phyloP scores from a whole-genome alignment of 2,113 vertebrate species.

The Boleophthalmus pectinirostris region DNA sequence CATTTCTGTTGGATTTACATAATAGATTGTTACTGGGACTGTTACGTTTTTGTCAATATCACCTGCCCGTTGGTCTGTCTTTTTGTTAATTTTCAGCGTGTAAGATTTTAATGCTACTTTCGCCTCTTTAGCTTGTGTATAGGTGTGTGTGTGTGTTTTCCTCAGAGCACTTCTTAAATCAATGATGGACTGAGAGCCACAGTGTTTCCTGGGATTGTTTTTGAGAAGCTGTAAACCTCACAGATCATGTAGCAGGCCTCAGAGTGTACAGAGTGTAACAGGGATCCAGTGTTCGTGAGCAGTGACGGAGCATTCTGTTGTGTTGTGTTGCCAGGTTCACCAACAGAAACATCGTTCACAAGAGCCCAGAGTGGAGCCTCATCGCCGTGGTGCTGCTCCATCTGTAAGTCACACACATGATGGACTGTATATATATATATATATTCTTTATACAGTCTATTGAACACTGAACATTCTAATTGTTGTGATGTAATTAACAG shows the following conservation, averaged over 20 bases:
- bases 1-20: no score
- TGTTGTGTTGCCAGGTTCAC: conserved; percentile 63
- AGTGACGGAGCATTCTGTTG: conserved; percentile 2
- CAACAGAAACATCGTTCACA: conserved; percentile 78
- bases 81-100: background rate
- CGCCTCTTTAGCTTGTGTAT: background rate
- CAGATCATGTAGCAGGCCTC: conserved; percentile 34
- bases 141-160: conserved; percentile 9
- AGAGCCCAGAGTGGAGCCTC: conserved; percentile 76
- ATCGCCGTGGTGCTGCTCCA: conserved; percentile 73
- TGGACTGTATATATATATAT: no score
- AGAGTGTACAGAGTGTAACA: background rate
- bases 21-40: no score
- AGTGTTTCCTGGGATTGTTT: conserved; percentile 73
- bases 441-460: no score
- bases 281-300: background rate
- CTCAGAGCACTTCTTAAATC: conserved; percentile 60
- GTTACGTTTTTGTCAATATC: no score
- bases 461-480: no score
- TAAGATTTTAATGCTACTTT: background rate
- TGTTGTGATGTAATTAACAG: no score
- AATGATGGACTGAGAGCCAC: conserved; percentile 22
- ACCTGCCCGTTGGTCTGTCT: no score
- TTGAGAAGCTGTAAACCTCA: conserved; percentile 38
- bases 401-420: conserved; percentile 67